Evolutionary conservation across 2,797 vertebrate species (phyloP).

Genomic region (Chaunax sp.): DNA sequence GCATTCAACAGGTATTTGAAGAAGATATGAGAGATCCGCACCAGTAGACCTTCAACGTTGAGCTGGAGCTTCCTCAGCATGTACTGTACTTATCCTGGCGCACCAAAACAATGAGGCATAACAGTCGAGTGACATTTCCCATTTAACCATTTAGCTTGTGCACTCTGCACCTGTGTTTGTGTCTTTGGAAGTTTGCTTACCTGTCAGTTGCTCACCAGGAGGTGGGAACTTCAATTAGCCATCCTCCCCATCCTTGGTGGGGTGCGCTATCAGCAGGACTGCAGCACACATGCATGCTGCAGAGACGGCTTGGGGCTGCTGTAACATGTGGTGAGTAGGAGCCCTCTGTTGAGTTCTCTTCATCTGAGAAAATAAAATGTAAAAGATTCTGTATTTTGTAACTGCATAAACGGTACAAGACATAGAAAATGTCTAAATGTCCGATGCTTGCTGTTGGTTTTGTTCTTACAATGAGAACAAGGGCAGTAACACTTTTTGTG

Average conservation of each 20-base stretch:
- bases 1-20: slow-evolving; percentile 97
- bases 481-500: slow-evolving; percentile 43
- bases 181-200: slow-evolving; percentile 68
- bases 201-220: slow-evolving; percentile 98
- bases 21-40: slow-evolving; percentile 98
- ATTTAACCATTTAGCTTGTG: background rate
- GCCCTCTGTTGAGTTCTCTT: slow-evolving; percentile 96
- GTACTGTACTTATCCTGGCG: slow-evolving; percentile 95
- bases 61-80: slow-evolving; percentile 97
- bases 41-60: slow-evolving; percentile 98
- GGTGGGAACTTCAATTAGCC: slow-evolving; percentile 99
- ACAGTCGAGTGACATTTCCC: background rate
- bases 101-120: background rate
- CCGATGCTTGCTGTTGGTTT: slow-evolving; percentile 76
- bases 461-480: slow-evolving; percentile 41
- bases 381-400: slow-evolving; percentile 38
- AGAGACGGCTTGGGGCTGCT: slow-evolving; percentile 97
- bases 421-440: slow-evolving; percentile 73
- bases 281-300: slow-evolving; percentile 99
- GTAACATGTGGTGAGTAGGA: slow-evolving; percentile 94
- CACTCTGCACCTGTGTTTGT: background rate
- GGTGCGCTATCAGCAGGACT: slow-evolving; percentile 95
- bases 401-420: slow-evolving; percentile 75
- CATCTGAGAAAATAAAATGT: slow-evolving; percentile 83
- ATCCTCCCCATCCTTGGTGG: slow-evolving; percentile 98